Evolutionary conservation across 2,888 invertebrate species (phyloP).

Genomic region (Stenurella melanura): DNA sequence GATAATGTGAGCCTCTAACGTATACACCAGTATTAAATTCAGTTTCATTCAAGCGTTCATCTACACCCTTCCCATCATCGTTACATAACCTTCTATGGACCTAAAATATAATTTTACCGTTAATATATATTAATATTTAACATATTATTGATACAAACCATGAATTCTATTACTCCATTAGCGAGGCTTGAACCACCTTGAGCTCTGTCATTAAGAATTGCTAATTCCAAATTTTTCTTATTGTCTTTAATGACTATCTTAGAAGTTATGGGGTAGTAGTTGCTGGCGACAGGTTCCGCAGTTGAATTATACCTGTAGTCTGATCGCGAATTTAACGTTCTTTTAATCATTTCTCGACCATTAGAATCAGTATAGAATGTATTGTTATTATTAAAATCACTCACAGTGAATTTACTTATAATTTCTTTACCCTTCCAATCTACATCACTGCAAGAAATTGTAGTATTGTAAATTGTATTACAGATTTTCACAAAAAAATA

Average conservation of each 20-base stretch:
- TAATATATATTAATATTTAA: no score
- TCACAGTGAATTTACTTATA: slow-evolving; percentile 77
- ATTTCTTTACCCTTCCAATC: slow-evolving; percentile 79
- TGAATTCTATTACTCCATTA: slow-evolving; percentile 78
- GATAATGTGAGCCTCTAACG: slow-evolving; percentile 76
- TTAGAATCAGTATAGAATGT: slow-evolving; percentile 87
- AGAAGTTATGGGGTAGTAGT: slow-evolving; percentile 85
- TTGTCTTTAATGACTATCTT: slow-evolving; percentile 76
- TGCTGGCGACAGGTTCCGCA: slow-evolving; percentile 78
- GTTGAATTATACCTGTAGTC: slow-evolving; percentile 57
- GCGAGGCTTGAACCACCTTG: slow-evolving; percentile 78
- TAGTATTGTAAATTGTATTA: no score
- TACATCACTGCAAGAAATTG: slow-evolving; percentile 36
- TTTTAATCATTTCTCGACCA: slow-evolving; percentile 81
- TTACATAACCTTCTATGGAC: slow-evolving; percentile 87
- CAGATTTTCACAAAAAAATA: no score
- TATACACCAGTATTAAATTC: slow-evolving; percentile 81
- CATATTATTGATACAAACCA: slow-evolving; percentile 73
- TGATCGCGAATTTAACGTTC: slow-evolving; percentile 77
- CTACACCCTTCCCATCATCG: slow-evolving; percentile 95
- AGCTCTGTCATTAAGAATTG: slow-evolving; percentile 77
- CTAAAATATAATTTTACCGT: slow-evolving; percentile 68
- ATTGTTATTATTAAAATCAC: slow-evolving; percentile 54
- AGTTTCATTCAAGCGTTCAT: slow-evolving; percentile 90
- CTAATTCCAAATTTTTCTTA: slow-evolving; percentile 72